phyloP scores from a whole-genome alignment of 2,888 invertebrate species.

The Scotopteryx bipunctaria region DNA sequence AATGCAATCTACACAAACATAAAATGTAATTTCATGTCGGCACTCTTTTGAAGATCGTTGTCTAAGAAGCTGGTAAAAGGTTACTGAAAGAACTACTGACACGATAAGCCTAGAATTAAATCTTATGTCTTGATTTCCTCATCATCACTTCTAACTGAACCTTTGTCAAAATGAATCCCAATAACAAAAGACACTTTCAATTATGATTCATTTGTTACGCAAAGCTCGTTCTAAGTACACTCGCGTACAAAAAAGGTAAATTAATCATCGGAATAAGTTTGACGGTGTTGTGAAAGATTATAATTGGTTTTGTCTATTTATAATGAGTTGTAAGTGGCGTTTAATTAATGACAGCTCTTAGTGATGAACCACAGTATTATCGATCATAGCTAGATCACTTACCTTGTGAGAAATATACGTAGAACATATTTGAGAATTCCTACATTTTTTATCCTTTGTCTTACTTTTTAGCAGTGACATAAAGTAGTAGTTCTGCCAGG shows the following conservation, averaged over 20 bases:
- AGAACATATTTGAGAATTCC: no score
- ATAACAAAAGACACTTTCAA: slow-evolving; percentile 53
- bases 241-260: slow-evolving; percentile 51
- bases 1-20: no score
- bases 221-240: slow-evolving; percentile 44
- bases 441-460: no score
- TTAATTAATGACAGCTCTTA: slow-evolving; percentile 69
- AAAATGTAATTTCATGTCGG: no score
- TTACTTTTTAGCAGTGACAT: no score
- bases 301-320: slow-evolving; percentile 74
- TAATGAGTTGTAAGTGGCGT: slow-evolving; percentile 72
- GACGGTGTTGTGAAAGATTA: slow-evolving; percentile 55
- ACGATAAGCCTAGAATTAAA: neutral
- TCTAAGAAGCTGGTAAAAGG: no score
- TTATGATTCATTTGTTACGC: slow-evolving; percentile 46
- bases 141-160: slow-evolving; percentile 29
- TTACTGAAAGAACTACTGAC: neutral
- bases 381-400: slow-evolving; percentile 1
- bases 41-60: no score
- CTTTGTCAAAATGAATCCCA: slow-evolving; percentile 39
- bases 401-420: no score
- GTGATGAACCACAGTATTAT: slow-evolving; percentile 42
- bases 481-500: no score
- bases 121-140: slow-evolving; percentile 15
- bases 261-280: slow-evolving; percentile 60